Percentiles rank a stretch among this genome's conserved stretches.
Evolutionary conservation across 2,797 vertebrate species (phyloP).

Genomic region (Clarias fuscus): DNA sequence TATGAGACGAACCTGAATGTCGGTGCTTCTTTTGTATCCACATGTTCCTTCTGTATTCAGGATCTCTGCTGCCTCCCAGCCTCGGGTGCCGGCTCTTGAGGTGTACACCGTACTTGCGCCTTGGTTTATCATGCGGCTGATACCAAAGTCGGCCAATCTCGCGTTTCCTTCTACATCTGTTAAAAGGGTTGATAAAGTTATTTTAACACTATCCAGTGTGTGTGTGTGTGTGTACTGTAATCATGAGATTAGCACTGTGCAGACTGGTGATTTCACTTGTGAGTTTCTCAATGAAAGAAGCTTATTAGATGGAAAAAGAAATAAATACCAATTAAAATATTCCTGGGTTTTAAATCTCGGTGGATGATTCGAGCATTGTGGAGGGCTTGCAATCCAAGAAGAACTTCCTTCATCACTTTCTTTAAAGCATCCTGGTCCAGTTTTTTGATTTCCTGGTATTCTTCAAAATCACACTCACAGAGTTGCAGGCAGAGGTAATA

Average conservation of each 20-base stretch:
- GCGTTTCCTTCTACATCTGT: constrained; percentile 43
- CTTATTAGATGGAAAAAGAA: not conserved
- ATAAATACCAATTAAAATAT: constrained; percentile 53
- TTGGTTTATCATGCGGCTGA: constrained; percentile 41
- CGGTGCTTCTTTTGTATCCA: constrained; percentile 34
- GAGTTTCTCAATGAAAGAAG: not conserved
- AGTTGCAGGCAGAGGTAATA: constrained; percentile 46
- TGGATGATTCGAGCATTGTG: constrained; percentile 38
- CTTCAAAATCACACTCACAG: constrained; percentile 42
- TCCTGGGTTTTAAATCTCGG: constrained; percentile 50
- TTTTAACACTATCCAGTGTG: no score
- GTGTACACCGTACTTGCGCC: constrained; percentile 24
- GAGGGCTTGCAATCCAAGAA: constrained; percentile 38
- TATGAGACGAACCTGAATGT: constrained; percentile 48
- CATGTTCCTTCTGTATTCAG: not conserved
- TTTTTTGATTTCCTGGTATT: not conserved
- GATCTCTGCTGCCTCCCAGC: constrained; percentile 47
- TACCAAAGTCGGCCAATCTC: constrained; percentile 51
- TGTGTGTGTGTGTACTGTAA: not conserved
- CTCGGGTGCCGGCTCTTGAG: constrained; percentile 10
- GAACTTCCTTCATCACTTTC: constrained; percentile 21
- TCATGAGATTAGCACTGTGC: not conserved
- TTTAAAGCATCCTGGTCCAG: not conserved
- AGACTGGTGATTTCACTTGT: not conserved
- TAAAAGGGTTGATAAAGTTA: not conserved